Conservation (phyloP, 2,888 invertebrate species). For the Portevinia maculata region DNA sequence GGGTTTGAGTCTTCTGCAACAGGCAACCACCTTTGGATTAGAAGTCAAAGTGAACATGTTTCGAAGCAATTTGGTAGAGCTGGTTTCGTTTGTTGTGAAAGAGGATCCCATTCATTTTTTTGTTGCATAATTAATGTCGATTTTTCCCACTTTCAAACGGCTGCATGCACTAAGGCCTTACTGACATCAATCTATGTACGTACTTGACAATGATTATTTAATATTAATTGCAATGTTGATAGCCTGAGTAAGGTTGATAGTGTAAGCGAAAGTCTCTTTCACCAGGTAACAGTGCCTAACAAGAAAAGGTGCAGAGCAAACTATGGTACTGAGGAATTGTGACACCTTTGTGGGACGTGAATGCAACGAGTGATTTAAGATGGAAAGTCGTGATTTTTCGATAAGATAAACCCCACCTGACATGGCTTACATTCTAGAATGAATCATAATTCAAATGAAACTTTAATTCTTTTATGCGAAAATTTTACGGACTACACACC, state of each 20-base stretch:
- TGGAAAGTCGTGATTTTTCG: no score
- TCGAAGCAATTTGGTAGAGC: constrained; percentile 1
- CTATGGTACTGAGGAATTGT: no score
- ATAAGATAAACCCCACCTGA: no score
- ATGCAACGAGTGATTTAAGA: no score
- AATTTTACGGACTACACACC: no score
- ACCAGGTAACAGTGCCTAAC: no score
- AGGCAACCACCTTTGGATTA: neutral
- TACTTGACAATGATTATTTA: constrained; percentile 42
- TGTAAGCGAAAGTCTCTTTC: constrained; percentile 39
- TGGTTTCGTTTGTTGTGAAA: constrained; percentile 17
- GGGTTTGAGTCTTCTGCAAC: neutral
- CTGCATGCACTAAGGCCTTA: neutral
- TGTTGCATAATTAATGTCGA: constrained; percentile 28
- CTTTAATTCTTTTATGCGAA: no score
- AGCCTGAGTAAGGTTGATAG: neutral
- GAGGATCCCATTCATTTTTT: constrained; percentile 18
- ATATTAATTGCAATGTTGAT: constrained; percentile 27
- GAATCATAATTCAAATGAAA: no score
- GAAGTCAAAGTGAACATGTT: neutral
- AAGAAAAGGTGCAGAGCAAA: no score
- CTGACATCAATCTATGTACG: constrained; percentile 65
- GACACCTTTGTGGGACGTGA: no score
- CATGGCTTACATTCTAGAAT: no score
- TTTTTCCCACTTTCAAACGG: constrained; percentile 11